Percentiles rank a stretch among this genome's conserved stretches.
phyloP scores from a whole-genome alignment of 1,140 invertebrate species.

The Episyrphus balteatus region DNA sequence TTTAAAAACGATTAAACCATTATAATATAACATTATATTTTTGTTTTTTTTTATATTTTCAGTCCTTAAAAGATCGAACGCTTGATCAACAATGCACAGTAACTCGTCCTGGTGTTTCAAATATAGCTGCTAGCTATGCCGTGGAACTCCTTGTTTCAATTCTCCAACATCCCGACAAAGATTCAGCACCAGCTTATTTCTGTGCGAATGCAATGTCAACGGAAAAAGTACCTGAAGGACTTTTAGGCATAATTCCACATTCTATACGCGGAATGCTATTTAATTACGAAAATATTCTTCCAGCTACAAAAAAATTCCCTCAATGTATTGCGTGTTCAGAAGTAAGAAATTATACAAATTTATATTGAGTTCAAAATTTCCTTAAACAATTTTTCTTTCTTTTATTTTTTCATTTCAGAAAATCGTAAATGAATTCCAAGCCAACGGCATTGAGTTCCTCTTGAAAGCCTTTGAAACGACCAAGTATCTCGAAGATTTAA shows the following conservation, averaged over 20 bases:
- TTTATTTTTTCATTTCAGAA: slow-evolving; percentile 9
- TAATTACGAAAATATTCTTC: slow-evolving; percentile 65
- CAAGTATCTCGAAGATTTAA: slow-evolving; percentile 75
- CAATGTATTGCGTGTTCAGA: slow-evolving; percentile 87
- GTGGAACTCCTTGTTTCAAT: slow-evolving; percentile 83
- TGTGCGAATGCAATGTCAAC: slow-evolving; percentile 28
- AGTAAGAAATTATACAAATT: slow-evolving; percentile 12
- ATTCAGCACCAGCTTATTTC: slow-evolving; percentile 48
- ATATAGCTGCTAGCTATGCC: slow-evolving; percentile 80
- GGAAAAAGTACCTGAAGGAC: slow-evolving; percentile 42
- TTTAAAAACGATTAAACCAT: too few species aligned
- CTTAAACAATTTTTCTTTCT: too few species aligned
- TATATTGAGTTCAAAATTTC: too few species aligned
- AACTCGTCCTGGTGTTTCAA: slow-evolving; percentile 85
- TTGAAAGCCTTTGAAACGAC: slow-evolving; percentile 75
- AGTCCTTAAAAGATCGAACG: slow-evolving; percentile 87
- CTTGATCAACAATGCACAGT: slow-evolving; percentile 99
- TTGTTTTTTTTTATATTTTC: slow-evolving; percentile 6
- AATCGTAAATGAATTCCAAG: slow-evolving; percentile 19
- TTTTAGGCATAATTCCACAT: slow-evolving; percentile 82
- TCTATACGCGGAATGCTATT: slow-evolving; percentile 86
- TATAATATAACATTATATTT: slow-evolving; percentile 3
- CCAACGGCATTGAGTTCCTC: slow-evolving; percentile 63
- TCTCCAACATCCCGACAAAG: slow-evolving; percentile 74
- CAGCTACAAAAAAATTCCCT: slow-evolving; percentile 71